Conservation (phyloP, 2,888 invertebrate species). For the Diarsia mendica region DNA sequence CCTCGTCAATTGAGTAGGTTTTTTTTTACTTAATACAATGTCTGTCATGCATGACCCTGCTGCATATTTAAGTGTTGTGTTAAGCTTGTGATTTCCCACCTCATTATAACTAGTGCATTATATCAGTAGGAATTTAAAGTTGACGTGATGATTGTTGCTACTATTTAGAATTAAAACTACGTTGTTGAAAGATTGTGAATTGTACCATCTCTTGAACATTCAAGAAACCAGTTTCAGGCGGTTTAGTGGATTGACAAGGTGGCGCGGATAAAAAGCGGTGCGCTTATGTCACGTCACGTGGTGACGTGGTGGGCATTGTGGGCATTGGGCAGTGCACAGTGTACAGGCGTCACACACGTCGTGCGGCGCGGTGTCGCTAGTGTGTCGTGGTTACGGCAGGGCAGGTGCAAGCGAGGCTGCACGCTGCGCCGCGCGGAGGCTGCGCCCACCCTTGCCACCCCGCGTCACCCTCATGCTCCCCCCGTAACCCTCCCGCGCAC, state of each 20-base stretch:
- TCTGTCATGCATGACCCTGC: neutral
- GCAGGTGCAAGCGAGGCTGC: conserved; percentile 89
- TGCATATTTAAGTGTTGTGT: conserved; percentile 1
- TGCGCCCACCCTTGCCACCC: conserved; percentile 81
- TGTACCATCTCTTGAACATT: conserved; percentile 20
- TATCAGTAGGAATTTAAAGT: conserved; percentile 1
- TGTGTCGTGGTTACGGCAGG: conserved; percentile 82
- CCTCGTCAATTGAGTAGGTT: conserved; percentile 15
- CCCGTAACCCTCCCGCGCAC: conserved; percentile 80
- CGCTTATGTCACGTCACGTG: conserved; percentile 43
- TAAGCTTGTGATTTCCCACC: neutral
- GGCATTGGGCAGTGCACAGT: conserved; percentile 49
- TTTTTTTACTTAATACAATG: conserved; percentile 5
- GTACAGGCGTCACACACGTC: conserved; percentile 64
- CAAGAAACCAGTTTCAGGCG: conserved; percentile 49
- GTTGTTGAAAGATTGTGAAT: conserved; percentile 2
- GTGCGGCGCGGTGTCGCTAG: conserved; percentile 77
- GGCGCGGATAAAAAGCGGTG: conserved; percentile 19
- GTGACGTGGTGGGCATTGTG: conserved; percentile 41
- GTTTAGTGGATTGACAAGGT: conserved; percentile 51
- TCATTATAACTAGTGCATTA: neutral
- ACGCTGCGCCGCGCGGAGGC: conserved; percentile 87
- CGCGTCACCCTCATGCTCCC: conserved; percentile 76
- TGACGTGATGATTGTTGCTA: neutral
- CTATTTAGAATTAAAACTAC: conserved; percentile 13